Conservation (phyloP, 2,113 vertebrate species). For the Sisor rabdophorus region DNA sequence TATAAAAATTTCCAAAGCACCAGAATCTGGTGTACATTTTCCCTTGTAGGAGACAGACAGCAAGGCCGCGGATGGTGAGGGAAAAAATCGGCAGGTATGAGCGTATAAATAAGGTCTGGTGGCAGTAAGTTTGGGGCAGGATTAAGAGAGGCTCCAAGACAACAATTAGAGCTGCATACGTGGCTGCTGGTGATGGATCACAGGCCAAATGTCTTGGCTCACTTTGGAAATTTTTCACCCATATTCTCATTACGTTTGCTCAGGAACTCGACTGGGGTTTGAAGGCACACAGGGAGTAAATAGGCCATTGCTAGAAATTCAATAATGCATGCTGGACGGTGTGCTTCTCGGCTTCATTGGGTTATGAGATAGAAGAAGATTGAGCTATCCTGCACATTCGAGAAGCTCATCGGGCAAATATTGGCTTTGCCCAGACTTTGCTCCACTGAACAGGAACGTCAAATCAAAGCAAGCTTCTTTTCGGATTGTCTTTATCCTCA, state of each 20-base stretch:
- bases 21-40: slow-evolving; percentile 13
- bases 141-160: slow-evolving; percentile 29
- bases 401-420: slow-evolving; percentile 23
- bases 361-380: slow-evolving; percentile 15
- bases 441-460: slow-evolving; percentile 24
- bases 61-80: not conserved
- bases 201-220: slow-evolving; percentile 10
- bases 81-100: slow-evolving; percentile 25
- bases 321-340: slow-evolving; percentile 26
- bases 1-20: slow-evolving; percentile 12
- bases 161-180: slow-evolving; percentile 50
- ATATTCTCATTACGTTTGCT: slow-evolving; percentile 36
- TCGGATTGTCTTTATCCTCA: slow-evolving; percentile 6
- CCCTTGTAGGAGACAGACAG: not conserved
- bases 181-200: slow-evolving; percentile 36
- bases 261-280: slow-evolving; percentile 35
- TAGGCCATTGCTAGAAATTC: slow-evolving; percentile 13
- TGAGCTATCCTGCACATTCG: slow-evolving; percentile 1
- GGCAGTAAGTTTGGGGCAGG: slow-evolving; percentile 22
- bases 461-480: slow-evolving; percentile 6
- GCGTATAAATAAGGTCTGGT: slow-evolving; percentile 42
- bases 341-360: not conserved
- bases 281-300: slow-evolving; percentile 22
- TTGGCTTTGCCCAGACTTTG: not conserved
- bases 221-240: slow-evolving; percentile 22